Conservation (phyloP, 37 sponge, comb jelly and placozoan genomes). For the Halisarca cf. caerulea region DNA sequence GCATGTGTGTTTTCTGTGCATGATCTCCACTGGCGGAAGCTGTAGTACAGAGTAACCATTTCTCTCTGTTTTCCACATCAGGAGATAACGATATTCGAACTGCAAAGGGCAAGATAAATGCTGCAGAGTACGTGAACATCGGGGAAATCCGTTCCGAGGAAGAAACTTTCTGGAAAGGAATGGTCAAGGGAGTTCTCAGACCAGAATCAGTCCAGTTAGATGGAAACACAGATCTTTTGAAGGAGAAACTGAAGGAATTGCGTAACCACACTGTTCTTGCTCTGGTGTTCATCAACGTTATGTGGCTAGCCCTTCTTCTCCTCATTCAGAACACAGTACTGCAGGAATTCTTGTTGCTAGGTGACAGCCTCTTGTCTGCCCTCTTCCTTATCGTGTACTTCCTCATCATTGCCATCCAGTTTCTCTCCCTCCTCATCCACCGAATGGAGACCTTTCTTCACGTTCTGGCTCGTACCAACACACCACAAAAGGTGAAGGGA, state of each 20-base stretch:
- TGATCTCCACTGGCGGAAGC: no score
- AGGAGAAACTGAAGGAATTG: constrained; percentile 41
- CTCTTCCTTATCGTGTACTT: constrained; percentile 51
- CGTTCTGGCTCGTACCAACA: constrained; percentile 39
- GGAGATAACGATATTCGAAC: neutral
- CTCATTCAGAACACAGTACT: constrained; percentile 28
- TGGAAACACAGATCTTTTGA: constrained; percentile 28
- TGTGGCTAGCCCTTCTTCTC: constrained; percentile 61
- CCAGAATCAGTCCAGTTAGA: constrained; percentile 48
- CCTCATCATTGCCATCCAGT: constrained; percentile 48
- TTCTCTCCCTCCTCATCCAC: constrained; percentile 59
- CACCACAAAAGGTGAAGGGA: neutral
- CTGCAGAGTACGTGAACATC: neutral
- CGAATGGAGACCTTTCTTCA: constrained; percentile 66
- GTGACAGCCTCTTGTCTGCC: constrained; percentile 30
- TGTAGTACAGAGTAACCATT: no score
- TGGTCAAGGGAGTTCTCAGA: constrained; percentile 38
- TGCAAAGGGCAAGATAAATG: neutral
- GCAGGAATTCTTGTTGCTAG: constrained; percentile 5
- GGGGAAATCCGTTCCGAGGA: constrained; percentile 8
- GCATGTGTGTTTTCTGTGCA: neutral
- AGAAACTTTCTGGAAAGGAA: constrained; percentile 43
- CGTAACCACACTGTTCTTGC: constrained; percentile 48
- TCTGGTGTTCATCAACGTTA: constrained; percentile 68
- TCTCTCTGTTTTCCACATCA: neutral